Conservation (phyloP, 2,113 vertebrate species). For the Phoxinus phoxinus region DNA sequence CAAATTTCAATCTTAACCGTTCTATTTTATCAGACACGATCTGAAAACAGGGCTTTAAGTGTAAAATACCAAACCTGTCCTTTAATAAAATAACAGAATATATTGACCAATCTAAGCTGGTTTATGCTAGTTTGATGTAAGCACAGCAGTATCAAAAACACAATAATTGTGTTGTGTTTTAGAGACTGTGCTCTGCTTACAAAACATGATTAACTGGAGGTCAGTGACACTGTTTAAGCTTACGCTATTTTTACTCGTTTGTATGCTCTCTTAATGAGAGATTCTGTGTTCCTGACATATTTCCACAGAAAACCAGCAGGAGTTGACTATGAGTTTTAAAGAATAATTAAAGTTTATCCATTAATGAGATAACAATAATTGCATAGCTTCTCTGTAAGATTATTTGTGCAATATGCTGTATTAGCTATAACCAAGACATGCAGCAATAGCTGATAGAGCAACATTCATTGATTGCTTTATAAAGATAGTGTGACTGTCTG, state of each 20-base stretch:
- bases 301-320: neutral
- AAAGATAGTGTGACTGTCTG: neutral
- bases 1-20: too few species aligned
- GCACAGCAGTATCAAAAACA: too few species aligned
- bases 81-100: too few species aligned
- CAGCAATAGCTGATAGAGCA: neutral
- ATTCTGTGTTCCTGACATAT: neutral
- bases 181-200: too few species aligned
- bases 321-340: neutral
- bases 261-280: neutral
- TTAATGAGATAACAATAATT: neutral
- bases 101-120: too few species aligned
- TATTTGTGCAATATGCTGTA: neutral
- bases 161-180: too few species aligned
- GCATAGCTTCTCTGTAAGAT: neutral
- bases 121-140: too few species aligned
- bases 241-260: neutral
- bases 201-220: constrained; percentile 21
- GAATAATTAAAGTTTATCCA: neutral
- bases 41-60: too few species aligned
- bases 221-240: neutral
- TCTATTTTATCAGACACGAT: too few species aligned
- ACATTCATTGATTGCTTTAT: constrained; percentile 1
- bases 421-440: neutral
- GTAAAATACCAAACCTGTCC: too few species aligned